These are phyloP conservation scores for Mesopsocus fuscifrons DNA, from an alignment of 2,888 invertebrate species.

Conservation along the genomic window DNA sequence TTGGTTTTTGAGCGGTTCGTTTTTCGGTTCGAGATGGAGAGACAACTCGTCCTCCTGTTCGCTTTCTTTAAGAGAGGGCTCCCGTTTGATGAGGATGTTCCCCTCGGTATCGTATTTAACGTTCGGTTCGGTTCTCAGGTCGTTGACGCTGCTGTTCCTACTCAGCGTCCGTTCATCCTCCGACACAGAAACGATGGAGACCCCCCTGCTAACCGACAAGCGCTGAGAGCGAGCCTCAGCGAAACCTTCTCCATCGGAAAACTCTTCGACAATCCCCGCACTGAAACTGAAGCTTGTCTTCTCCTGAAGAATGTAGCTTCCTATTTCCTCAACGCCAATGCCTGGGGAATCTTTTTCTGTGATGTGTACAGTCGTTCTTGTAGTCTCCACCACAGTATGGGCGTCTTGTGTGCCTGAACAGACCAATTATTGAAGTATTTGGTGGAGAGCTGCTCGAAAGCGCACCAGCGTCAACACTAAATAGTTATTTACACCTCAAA, in stretches of 20 bases:
- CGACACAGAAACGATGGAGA: slow-evolving; percentile 46
- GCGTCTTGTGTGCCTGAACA: slow-evolving; percentile 44
- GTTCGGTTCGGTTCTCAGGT: neutral
- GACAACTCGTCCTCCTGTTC: slow-evolving; percentile 12
- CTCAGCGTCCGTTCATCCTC: slow-evolving; percentile 34
- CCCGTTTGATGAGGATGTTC: slow-evolving; percentile 2
- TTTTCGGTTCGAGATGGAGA: neutral
- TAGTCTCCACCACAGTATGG: slow-evolving; percentile 44
- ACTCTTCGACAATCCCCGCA: slow-evolving; percentile 24
- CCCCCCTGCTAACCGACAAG: slow-evolving; percentile 28
- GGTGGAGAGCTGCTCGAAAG: too few relatives aligned
- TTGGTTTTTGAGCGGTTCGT: neutral
- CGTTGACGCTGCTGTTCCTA: slow-evolving; percentile 6
- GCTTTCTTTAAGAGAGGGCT: slow-evolving; percentile 15
- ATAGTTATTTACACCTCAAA: too few relatives aligned
- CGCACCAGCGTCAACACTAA: too few relatives aligned
- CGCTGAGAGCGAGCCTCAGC: slow-evolving; percentile 11
- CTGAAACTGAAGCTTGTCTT: slow-evolving; percentile 14
- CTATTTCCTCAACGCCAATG: slow-evolving; percentile 38
- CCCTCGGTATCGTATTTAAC: slow-evolving; percentile 6
- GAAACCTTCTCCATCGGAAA: slow-evolving; percentile 27
- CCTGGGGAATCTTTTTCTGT: slow-evolving; percentile 31
- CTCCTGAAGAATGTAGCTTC: slow-evolving; percentile 36
- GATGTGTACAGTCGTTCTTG: slow-evolving; percentile 36
- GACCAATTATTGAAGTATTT: too few relatives aligned